Evolutionary conservation across 2,797 vertebrate species (phyloP), one percentile per base, ranked within the genome.

Genomic region (Enoplosus armatus): DNA sequence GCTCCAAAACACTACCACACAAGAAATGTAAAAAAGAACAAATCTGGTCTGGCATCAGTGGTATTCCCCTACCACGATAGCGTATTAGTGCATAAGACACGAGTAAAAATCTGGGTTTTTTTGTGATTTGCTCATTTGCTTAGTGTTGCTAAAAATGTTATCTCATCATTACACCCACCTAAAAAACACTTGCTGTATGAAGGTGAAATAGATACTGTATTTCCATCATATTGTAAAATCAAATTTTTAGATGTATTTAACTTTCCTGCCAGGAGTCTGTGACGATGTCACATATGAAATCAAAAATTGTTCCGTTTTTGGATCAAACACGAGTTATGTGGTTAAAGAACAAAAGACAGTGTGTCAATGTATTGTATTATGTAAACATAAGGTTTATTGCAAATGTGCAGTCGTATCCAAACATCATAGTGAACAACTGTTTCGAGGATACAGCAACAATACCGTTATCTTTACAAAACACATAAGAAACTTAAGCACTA

Each of bases 301-400:
- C 0, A 2, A 6, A 47, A n/a, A n/a, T n/a, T 18, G 8, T 22
- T 14, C 7, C 10, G 7, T 48, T n/a, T 50, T 3, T 53, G 35
- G 16, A 43, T 62, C 27, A 26, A 33, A 11, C 33, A 45, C 5
- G 20, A 51, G 6, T 18, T 24, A 8, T 11, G 37, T 18, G 22
- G 16, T 20, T 31, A 11, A 61, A 3, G 64, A 79, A 78, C 43
- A 83, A 87, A 90, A 84, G 29, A 91, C 72, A 83, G 39, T 2
- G 15, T 26, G 26, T 61, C 73, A 51, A 8, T 9, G 3, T 66
- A 26, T 20, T 33, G 77, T 80, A 80, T 90, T 76, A 91, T 95
- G 95, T 95, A 96, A 96, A 96, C 95, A 95, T 92, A 90, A 92
- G 94, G 94, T 96, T 96, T 96, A 96, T 96, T 96, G 95, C 95